Evolutionary conservation across 92 coral and sea anemone genomes (phyloP), one percentile per base, ranked within the genome.

Genomic region (Umimayanthus kanabou): DNA sequence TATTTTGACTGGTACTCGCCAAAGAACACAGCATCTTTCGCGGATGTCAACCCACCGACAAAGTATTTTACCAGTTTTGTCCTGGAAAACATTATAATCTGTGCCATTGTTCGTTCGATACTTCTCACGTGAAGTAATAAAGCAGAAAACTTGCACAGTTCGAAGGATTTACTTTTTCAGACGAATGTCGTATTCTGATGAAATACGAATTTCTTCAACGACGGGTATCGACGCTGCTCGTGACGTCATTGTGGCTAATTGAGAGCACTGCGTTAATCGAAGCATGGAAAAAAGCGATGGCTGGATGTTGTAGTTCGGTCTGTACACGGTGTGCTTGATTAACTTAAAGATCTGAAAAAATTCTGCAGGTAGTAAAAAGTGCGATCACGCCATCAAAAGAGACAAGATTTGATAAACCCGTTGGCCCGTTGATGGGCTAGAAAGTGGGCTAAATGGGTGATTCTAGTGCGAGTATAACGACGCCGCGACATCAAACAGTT

Each of bases 401-500:
- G 71, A 80, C 28, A 83, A 43, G 25, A 83, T 28, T 55, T 70
- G 9, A 49, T 43, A 47, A 2, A 69, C 40, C 20, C 23, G 16
- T 83, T 83, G 29, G 87, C 78, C 77, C 42, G 64, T 83, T 69
- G 65, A 83, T 72, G 87, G 85, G 77, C 87, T n/a, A 26, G 42
- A 78, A 88, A 55, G 47, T 79, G 75, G 18, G 47, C 81, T 84
- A 80, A 64, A 94, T 94, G 96, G 91, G 91, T 90, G 93, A 94
- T 79, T 83, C 89, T 75, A 90, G 93, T 84, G 85, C 95, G 78
- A 92, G 91, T 83, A 92, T 94, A 92, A 94, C 95, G 67, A 23
- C 87, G 16, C 95, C 97, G 86, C 94, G 90, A 87, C 98, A 94
- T 85, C 99, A 93, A 89, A 94, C 91, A 47, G 96, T 97, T 73